These are phyloP conservation scores for Gortyna flavago DNA, from an alignment of 2,888 invertebrate genomes.

Conservation along the genomic window DNA sequence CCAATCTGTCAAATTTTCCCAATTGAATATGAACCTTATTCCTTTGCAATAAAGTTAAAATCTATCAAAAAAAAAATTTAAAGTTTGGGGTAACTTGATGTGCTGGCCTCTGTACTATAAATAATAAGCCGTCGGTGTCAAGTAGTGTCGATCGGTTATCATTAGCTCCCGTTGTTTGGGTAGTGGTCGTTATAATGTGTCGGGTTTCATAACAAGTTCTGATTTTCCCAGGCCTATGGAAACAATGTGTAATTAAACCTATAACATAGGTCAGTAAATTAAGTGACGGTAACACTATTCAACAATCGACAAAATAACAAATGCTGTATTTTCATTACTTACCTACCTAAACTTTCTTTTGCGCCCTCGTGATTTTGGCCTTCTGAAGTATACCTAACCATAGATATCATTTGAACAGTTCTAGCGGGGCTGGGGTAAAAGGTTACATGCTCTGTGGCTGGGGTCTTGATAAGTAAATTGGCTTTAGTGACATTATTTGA, in stretches of 20 bases:
- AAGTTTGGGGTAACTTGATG: too few relatives aligned
- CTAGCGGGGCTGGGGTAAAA: too few relatives aligned
- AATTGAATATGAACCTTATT: too few relatives aligned
- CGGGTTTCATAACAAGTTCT: slow-evolving; percentile 49
- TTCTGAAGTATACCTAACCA: neutral
- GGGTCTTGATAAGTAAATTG: neutral
- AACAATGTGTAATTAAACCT: slow-evolving; percentile 44
- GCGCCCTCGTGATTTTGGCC: neutral
- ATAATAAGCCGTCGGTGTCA: neutral
- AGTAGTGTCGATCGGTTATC: slow-evolving; percentile 12
- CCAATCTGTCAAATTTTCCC: too few relatives aligned
- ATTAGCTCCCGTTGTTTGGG: slow-evolving; percentile 25
- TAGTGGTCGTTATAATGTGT: slow-evolving; percentile 28
- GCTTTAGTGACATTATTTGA: neutral
- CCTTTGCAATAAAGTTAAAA: too few relatives aligned
- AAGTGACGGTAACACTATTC: slow-evolving; percentile 22
- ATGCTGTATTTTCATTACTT: slow-evolving; percentile 8
- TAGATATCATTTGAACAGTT: neutral
- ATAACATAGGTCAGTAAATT: slow-evolving; percentile 47
- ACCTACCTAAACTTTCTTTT: slow-evolving; percentile 21
- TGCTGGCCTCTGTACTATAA: too few relatives aligned
- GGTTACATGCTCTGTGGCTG: too few relatives aligned
- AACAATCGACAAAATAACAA: slow-evolving; percentile 33
- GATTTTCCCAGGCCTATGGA: slow-evolving; percentile 33
- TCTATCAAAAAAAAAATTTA: too few relatives aligned